Conservation (phyloP, 2,113 vertebrate genomes). For the Vulpes vulpes region DNA sequence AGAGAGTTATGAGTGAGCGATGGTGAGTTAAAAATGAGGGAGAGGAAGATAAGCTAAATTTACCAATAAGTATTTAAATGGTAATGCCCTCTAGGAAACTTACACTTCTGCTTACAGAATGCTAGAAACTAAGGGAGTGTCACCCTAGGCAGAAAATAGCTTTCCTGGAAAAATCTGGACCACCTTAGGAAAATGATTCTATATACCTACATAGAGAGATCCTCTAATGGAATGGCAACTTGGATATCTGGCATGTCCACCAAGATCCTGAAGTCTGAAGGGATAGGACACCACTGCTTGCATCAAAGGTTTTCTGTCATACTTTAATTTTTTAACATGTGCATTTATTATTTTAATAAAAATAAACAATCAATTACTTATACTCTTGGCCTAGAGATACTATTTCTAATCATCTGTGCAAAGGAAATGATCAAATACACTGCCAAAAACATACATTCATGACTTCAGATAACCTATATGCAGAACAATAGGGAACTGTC, state of each 20-base stretch:
- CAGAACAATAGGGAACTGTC: background rate
- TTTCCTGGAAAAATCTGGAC: conserved; percentile 13
- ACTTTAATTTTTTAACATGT: background rate
- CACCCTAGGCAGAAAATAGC: background rate
- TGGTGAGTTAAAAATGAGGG: background rate
- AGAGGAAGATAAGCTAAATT: background rate
- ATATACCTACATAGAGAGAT: background rate
- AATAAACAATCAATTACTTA: background rate
- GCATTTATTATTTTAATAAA: background rate
- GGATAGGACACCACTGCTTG: background rate
- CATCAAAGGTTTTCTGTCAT: background rate
- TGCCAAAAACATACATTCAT: background rate
- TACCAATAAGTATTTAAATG: background rate
- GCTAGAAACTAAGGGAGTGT: background rate
- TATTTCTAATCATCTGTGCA: background rate
- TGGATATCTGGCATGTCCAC: background rate
- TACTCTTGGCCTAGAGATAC: background rate
- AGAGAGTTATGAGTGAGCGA: background rate
- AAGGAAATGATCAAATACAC: background rate
- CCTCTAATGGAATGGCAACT: accelerated
- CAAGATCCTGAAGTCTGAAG: accelerated
- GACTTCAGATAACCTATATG: background rate
- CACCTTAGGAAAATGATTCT: background rate
- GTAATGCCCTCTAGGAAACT: background rate
- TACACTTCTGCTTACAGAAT: background rate